Evolutionary conservation across 2,113 vertebrate species (phyloP).

Genomic region (Phalacrocorax pelagicus): DNA sequence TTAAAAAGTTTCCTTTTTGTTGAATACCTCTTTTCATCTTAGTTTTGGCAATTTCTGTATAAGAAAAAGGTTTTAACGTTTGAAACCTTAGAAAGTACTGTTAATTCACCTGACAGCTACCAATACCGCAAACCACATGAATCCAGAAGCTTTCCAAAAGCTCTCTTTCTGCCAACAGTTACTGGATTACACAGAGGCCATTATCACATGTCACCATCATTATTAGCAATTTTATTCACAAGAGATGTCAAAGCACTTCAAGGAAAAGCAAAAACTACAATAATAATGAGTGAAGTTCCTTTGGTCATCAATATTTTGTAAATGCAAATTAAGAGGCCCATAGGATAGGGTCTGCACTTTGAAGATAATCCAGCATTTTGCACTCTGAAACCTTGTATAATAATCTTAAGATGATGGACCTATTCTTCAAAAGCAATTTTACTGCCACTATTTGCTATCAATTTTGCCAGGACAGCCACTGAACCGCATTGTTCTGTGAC

Average conservation of each 20-base stretch:
- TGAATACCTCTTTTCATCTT: background rate
- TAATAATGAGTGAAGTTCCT: background rate
- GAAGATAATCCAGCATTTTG: background rate
- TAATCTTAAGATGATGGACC: background rate
- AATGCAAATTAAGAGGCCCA: background rate
- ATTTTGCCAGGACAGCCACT: background rate
- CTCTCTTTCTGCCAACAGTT: background rate
- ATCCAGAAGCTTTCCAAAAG: background rate
- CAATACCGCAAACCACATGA: background rate
- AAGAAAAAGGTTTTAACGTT: background rate
- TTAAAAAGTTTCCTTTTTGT: background rate
- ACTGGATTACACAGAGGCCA: background rate
- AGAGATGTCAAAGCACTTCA: background rate
- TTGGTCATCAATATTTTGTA: background rate
- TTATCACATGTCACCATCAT: background rate
- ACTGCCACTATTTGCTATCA: background rate
- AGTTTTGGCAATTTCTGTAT: background rate
- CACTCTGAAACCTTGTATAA: background rate
- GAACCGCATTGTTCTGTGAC: background rate
- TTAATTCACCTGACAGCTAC: background rate
- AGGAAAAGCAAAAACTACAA: background rate
- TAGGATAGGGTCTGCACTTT: background rate
- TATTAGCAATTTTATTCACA: background rate
- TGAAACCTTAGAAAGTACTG: background rate
- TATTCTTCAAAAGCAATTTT: background rate